Conservation (phyloP, 2,797 vertebrate genomes). For the Brachymystax lenok region DNA sequence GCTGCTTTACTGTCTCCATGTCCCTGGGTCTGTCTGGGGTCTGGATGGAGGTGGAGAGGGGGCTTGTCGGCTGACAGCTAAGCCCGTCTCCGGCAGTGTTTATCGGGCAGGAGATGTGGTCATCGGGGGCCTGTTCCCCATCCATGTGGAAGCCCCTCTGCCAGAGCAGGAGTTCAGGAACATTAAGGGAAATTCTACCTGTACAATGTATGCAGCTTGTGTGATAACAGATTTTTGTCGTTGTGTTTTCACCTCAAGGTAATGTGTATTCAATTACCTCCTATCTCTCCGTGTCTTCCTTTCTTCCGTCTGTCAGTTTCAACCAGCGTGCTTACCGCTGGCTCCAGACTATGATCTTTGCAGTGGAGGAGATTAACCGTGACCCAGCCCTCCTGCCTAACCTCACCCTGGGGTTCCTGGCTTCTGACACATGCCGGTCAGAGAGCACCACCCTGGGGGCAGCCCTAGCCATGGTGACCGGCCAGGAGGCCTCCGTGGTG, state of each 20-base stretch:
- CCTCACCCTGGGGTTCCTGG: slow-evolving; percentile 58
- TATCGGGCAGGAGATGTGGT: slow-evolving; percentile 53
- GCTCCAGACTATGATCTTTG: slow-evolving; percentile 59
- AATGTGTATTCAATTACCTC: background rate
- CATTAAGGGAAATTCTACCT: slow-evolving; percentile 15
- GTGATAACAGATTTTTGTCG: background rate
- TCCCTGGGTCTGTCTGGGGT: slow-evolving; percentile 5
- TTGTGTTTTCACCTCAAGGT: no score
- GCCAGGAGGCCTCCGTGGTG: slow-evolving; percentile 36
- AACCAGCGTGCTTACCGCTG: slow-evolving; percentile 44
- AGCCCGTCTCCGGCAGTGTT: slow-evolving; percentile 45
- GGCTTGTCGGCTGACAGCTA: slow-evolving; percentile 41
- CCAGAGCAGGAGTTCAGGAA: slow-evolving; percentile 41
- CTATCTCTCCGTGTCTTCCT: background rate
- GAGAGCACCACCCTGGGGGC: slow-evolving; percentile 52
- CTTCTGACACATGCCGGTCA: slow-evolving; percentile 54
- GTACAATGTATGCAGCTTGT: slow-evolving; percentile 36
- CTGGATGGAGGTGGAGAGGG: slow-evolving; percentile 11
- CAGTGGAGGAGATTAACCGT: slow-evolving; percentile 62
- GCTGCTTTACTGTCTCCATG: slow-evolving; percentile 41
- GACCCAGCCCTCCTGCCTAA: slow-evolving; percentile 53
- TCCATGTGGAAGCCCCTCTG: slow-evolving; percentile 43
- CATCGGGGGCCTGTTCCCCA: slow-evolving; percentile 55
- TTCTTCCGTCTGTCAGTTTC: slow-evolving; percentile 19
- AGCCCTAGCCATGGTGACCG: slow-evolving; percentile 51